A percentile compares a stretch with the other conserved stretches of the same genome.
phyloP scores from a whole-genome alignment of 2,797 vertebrate genomes.

The Sebastes iracundus region DNA sequence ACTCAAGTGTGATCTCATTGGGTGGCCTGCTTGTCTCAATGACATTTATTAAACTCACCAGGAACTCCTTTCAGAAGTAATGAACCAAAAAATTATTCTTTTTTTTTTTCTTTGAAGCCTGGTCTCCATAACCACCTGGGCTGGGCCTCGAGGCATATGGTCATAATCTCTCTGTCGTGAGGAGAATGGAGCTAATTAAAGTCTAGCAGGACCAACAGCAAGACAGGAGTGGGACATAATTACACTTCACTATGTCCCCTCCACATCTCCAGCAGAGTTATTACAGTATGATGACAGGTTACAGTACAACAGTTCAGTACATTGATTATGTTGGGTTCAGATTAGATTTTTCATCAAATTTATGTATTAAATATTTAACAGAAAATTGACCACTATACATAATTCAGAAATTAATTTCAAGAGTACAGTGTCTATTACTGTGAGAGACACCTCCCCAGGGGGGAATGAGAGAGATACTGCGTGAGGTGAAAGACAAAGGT shows the following conservation, averaged over 20 bases:
- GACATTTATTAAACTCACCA: slow-evolving; percentile 64
- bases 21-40: slow-evolving; percentile 46
- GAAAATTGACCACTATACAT: not conserved
- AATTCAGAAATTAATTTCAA: not conserved
- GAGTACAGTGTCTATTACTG: not conserved
- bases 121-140: slow-evolving; percentile 56
- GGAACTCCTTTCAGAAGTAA: slow-evolving; percentile 61
- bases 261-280: slow-evolving; percentile 24
- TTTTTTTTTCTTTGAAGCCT: slow-evolving; percentile 47
- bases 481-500: not conserved
- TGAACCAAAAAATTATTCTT: slow-evolving; percentile 51
- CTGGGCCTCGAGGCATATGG: slow-evolving; percentile 56
- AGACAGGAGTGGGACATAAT: slow-evolving; percentile 62
- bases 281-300: slow-evolving; percentile 26
- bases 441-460: not conserved
- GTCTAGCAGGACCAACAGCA: slow-evolving; percentile 51
- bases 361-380: slow-evolving; percentile 2
- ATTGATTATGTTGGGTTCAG: not conserved
- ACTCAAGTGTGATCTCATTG: slow-evolving; percentile 33
- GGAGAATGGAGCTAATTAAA: slow-evolving; percentile 74
- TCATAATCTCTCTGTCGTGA: slow-evolving; percentile 62
- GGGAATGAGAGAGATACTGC: not conserved
- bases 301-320: not conserved
- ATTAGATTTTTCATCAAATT: not conserved
- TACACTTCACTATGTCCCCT: slow-evolving; percentile 56